A percentile compares a stretch with the other conserved stretches of the same genome.
Evolutionary conservation across 2,888 invertebrate species (phyloP).

Genomic region (Stenichneumon culpator): DNA sequence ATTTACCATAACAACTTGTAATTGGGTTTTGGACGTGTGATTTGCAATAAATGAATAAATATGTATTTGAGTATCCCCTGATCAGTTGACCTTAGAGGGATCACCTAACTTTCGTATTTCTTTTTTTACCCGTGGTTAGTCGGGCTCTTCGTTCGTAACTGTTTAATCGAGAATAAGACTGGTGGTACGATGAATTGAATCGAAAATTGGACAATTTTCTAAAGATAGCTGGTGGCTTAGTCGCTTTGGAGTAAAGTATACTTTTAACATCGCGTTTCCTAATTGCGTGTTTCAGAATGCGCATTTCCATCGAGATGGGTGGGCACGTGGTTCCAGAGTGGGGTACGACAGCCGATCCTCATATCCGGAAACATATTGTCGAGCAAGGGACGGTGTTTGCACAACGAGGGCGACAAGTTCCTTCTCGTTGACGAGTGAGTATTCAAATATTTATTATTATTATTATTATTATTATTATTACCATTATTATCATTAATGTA

Average conservation of each 20-base stretch:
- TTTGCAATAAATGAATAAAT: too few relatives aligned
- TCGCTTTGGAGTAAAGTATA: neutral
- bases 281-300: slow-evolving; percentile 87
- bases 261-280: neutral
- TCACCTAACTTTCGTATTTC: too few relatives aligned
- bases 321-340: slow-evolving; percentile 96
- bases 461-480: neutral
- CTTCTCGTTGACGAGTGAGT: slow-evolving; percentile 96
- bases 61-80: too few relatives aligned
- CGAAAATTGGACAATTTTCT: neutral
- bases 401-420: slow-evolving; percentile 95
- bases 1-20: too few relatives aligned
- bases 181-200: neutral
- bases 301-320: slow-evolving; percentile 94
- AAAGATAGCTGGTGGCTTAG: neutral
- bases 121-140: too few relatives aligned
- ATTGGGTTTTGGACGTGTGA: too few relatives aligned
- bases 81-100: too few relatives aligned
- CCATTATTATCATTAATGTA: neutral
- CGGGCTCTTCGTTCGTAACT: neutral
- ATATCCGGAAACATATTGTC: slow-evolving; percentile 93
- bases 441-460: slow-evolving; percentile 54
- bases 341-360: slow-evolving; percentile 93
- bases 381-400: slow-evolving; percentile 94
- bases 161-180: neutral